Evolutionary conservation across 2,113 vertebrate species (phyloP).

Genomic region (Gadus chalcogrammus): DNA sequence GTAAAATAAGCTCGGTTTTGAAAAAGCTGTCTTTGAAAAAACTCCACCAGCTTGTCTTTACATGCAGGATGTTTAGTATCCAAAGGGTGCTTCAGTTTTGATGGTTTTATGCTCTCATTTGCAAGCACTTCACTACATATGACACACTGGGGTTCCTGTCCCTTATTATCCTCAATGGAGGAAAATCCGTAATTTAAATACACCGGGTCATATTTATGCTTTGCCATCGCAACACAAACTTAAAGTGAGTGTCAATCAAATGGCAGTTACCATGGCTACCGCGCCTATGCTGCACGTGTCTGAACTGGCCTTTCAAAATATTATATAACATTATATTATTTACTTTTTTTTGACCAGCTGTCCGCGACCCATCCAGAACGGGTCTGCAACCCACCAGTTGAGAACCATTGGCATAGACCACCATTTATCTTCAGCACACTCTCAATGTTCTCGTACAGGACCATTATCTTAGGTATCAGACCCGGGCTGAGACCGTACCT

Average conservation of each 20-base stretch:
- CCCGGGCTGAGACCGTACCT: too few relatives aligned
- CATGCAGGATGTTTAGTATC: too few relatives aligned
- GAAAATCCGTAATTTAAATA: not conserved
- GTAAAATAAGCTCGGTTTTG: too few relatives aligned
- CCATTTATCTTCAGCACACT: too few relatives aligned
- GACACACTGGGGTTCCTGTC: not conserved
- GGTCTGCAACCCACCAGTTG: slow-evolving; percentile 5
- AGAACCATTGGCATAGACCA: slow-evolving; percentile 18
- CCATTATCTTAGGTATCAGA: too few relatives aligned
- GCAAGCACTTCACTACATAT: not conserved
- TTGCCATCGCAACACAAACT: not conserved
- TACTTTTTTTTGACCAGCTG: not conserved
- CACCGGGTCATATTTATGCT: not conserved
- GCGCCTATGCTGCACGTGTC: not conserved
- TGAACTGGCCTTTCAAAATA: too few relatives aligned
- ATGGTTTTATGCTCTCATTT: not conserved
- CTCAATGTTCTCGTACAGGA: too few relatives aligned
- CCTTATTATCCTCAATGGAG: slow-evolving; percentile 1
- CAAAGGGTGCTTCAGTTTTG: not conserved
- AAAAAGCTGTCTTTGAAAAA: too few relatives aligned
- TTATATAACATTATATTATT: not conserved
- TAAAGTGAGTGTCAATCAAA: not conserved
- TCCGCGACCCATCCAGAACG: too few relatives aligned
- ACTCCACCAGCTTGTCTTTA: too few relatives aligned
- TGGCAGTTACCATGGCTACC: too few relatives aligned